Base-by-base conservation (phyloP, 1,140 invertebrate species). In the Ostrea denselamellosa region DNA sequence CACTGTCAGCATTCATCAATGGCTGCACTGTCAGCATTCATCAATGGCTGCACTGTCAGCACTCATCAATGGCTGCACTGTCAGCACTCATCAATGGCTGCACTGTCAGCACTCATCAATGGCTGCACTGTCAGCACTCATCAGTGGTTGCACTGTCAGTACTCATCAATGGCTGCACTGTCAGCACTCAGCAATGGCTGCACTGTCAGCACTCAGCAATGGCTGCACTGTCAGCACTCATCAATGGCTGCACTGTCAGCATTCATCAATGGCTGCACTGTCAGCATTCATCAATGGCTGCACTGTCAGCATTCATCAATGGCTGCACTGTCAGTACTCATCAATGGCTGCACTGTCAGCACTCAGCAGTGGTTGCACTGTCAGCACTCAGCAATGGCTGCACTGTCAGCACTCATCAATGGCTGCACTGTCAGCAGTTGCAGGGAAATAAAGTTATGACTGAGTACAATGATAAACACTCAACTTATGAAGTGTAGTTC, bases 381-480 rank as follows among this genome's bases (percentile, higher is more conserved):
- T 34, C 22, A 25, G 28, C 68, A n/a, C n/a, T n/a, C n/a, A n/a
- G n/a, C n/a, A n/a, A n/a, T n/a, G n/a, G n/a, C n/a, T n/a, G n/a
- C n/a, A n/a, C n/a, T n/a, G n/a, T n/a, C n/a, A n/a, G n/a, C n/a
- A 77, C 68, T 77, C 68, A 77, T 77, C 68, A 77, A 77, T 77
- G 68, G 68, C 22, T 77, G 28, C 68, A 77, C 28, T 34, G 25
- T 34, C 22, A 25, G 28, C 68, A 14, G 68, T 28, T 62, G 56
- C 5, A 62, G 56, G n/a, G 5, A 19, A 62, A 62, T 62, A 17
- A 62, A 62, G 56, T 62, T 19, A 19, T 62, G 14, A 62, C 19
- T 62, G 56, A 19, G 56, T 62, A 7, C 17, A 62, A 62, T 62
- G 56, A 62, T 62, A 62, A 62, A 62, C 56, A 62, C 56, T 62